Base-by-base conservation (phyloP, 2,888 invertebrate genomes). In the Pristionchus maxplancki region DNA sequence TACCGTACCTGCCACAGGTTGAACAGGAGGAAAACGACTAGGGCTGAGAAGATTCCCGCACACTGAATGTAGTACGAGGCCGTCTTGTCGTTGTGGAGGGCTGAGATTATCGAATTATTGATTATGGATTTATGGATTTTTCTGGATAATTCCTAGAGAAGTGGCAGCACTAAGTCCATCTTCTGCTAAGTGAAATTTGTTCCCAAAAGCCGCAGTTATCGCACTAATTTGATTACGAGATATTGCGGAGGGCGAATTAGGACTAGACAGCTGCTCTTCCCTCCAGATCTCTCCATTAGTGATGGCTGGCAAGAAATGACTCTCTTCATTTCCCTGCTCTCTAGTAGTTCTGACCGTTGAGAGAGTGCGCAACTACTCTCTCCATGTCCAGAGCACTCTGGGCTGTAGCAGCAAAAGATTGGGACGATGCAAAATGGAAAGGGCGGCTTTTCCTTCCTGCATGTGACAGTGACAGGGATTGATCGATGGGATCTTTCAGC, bases 1-100 rank as follows among this genome's bases (percentile, higher is more conserved):
- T 40, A 13, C 3, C 28, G 28, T 58, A 91, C 90, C 90, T 94
- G 94, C 94, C 94, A 94, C 24, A 91, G 83, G 88, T 93, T 94
- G 90, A 91, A 94, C n/a, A 89, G 20, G 86, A 93, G 89, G 90
- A 94, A 94, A 4, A 89, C 82, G 31, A 91, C 58, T 37, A 94
- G 89, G 28, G 89, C 89, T 6, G 88, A 48, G 88, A 91, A 92
- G 40, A 94, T 91, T 40, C 89, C 88, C 9, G 89, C 89, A 24
- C 93, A 94, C 85, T 93, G 91, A 0, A 91, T 37, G 88, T 94
- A 94, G 89, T 92, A 94, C 0, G 93, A 91, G 0, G 91, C 64
- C 40, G 91, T 94, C 78, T 93, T 94, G 53, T 92, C 91, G 17
- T 91, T 90, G 90, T 94, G 91, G 67, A 93, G 90, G 4, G 94